phyloP scores from a whole-genome alignment of 2,888 invertebrate genomes.

The Ennomos fuscantarius region DNA sequence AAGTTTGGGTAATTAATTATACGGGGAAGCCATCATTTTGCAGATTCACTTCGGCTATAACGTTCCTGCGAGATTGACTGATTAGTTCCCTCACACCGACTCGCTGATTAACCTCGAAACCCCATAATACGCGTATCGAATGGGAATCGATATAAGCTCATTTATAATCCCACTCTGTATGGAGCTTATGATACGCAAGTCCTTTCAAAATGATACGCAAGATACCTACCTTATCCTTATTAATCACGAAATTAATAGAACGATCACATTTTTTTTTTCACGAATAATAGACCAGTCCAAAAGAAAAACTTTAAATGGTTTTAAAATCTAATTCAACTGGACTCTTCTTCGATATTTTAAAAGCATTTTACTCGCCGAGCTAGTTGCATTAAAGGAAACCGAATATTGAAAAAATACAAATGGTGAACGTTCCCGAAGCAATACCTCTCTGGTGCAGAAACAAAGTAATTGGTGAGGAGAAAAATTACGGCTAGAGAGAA shows the following conservation, averaged over 20 bases:
- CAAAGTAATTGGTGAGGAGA: slow-evolving; percentile 72
- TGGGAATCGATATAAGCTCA: slow-evolving; percentile 28
- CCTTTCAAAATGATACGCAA: slow-evolving; percentile 5
- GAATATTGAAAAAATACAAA: slow-evolving; percentile 57
- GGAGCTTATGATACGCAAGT: slow-evolving; percentile 15
- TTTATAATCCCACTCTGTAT: slow-evolving; percentile 25
- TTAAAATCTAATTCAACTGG: slow-evolving; percentile 6
- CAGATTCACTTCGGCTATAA: slow-evolving; percentile 70
- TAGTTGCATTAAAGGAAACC: slow-evolving; percentile 39
- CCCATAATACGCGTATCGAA: slow-evolving; percentile 34
- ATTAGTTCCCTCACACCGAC: slow-evolving; percentile 53
- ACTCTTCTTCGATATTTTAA: slow-evolving; percentile 19
- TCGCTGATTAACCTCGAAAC: slow-evolving; percentile 36
- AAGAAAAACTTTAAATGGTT: slow-evolving; percentile 7
- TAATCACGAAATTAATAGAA: slow-evolving; percentile 5
- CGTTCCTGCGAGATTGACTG: slow-evolving; percentile 64
- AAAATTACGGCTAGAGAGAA: slow-evolving; percentile 65
- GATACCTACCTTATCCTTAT: background rate
- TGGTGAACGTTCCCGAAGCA: slow-evolving; percentile 49
- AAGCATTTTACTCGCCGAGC: slow-evolving; percentile 25
- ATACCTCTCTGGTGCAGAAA: slow-evolving; percentile 61
- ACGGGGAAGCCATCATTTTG: slow-evolving; percentile 68
- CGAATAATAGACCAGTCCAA: background rate
- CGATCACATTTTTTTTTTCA: background rate
- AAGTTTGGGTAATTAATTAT: slow-evolving; percentile 80